A percentile compares a stretch with the other conserved stretches of the same genome.
Evolutionary conservation across 1,140 invertebrate species (phyloP).

Genomic region (Wiebesia pumilae): DNA sequence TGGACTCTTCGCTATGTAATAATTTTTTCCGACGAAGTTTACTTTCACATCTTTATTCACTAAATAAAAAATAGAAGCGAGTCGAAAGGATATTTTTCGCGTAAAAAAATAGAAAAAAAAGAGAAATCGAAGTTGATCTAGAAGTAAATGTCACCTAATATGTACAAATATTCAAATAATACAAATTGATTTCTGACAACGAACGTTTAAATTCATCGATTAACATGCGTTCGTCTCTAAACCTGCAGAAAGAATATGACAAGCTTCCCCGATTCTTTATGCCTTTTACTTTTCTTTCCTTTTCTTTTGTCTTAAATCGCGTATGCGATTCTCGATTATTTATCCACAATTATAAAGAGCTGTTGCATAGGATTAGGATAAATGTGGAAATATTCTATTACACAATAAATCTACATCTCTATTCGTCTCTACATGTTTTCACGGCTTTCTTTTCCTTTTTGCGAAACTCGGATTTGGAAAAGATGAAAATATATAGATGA

Average conservation of each 20-base stretch:
- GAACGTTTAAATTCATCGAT: constrained; percentile 33
- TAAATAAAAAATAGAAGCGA: constrained; percentile 43
- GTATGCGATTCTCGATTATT: constrained; percentile 6
- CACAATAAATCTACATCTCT: constrained; percentile 40
- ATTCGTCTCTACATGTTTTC: constrained; percentile 21
- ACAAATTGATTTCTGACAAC: constrained; percentile 47
- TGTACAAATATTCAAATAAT: constrained; percentile 56
- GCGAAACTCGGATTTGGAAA: constrained; percentile 13
- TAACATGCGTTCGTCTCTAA: neutral
- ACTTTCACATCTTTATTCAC: constrained; percentile 29
- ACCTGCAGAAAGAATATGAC: constrained; percentile 39
- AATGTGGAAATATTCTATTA: constrained; percentile 33
- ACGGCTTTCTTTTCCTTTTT: neutral
- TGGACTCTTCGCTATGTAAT: constrained; percentile 31
- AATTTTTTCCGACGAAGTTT: constrained; percentile 20
- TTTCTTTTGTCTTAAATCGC: neutral
- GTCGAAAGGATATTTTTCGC: constrained; percentile 25
- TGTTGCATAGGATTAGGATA: neutral
- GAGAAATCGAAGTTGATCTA: constrained; percentile 32
- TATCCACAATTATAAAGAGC: neutral
- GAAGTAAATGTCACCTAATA: constrained; percentile 53
- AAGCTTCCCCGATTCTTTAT: constrained; percentile 29
- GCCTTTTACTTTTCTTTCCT: neutral
- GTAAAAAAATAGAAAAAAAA: constrained; percentile 34
- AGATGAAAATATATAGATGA: constrained; percentile 36